phyloP scores from a whole-genome alignment of 2,113 vertebrate genomes.

The Arizona elegans region DNA sequence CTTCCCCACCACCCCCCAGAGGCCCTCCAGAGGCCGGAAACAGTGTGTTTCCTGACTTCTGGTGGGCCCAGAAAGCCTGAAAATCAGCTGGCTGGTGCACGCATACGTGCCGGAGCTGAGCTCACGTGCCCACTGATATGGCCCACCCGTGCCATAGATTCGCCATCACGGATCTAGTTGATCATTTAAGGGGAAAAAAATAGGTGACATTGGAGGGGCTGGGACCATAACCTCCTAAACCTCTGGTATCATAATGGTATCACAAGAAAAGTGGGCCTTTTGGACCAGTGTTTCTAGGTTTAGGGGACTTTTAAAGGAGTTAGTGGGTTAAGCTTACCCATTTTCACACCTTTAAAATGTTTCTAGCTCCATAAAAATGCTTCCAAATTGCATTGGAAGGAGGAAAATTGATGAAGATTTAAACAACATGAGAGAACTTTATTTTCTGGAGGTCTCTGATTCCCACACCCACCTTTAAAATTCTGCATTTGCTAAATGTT shows the following conservation, averaged over 20 bases:
- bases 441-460: neutral
- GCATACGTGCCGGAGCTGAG: too few relatives aligned
- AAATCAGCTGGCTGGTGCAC: too few relatives aligned
- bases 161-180: neutral
- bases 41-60: too few relatives aligned
- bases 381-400: neutral
- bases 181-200: neutral
- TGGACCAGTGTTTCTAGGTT: neutral
- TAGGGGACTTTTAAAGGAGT: neutral
- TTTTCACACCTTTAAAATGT: neutral
- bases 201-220: neutral
- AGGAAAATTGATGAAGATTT: neutral
- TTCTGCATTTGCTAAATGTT: neutral
- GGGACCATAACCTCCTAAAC: neutral
- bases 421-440: neutral
- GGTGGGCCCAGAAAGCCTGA: too few relatives aligned
- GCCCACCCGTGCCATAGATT: too few relatives aligned
- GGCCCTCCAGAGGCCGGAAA: too few relatives aligned
- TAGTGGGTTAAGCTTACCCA: neutral
- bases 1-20: too few relatives aligned
- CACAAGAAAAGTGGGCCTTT: neutral
- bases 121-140: too few relatives aligned
- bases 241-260: neutral
- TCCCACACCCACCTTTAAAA: neutral
- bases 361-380: neutral